phyloP scores from a whole-genome alignment of 2,888 invertebrate species.

The Drosophila dives region DNA sequence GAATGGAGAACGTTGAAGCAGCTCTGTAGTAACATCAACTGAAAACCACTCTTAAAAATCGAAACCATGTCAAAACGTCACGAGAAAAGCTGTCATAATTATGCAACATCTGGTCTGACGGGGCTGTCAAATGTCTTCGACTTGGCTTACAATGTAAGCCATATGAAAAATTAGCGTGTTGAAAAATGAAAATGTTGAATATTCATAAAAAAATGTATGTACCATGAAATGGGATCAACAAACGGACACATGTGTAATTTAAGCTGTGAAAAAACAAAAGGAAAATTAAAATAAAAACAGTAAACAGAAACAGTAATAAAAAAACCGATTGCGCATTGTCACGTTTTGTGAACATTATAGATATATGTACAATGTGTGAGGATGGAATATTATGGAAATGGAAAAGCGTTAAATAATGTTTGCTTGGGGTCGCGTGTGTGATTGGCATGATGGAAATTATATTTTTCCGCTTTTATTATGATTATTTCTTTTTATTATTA shows the following conservation, averaged over 20 bases:
- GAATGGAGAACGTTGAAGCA: slow-evolving; percentile 18
- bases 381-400: slow-evolving; percentile 40
- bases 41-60: slow-evolving; percentile 31
- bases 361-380: background rate
- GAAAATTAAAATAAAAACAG: slow-evolving; percentile 31
- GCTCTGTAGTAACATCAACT: slow-evolving; percentile 16
- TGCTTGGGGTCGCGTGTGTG: slow-evolving; percentile 57
- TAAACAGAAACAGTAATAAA: slow-evolving; percentile 24
- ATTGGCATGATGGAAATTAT: slow-evolving; percentile 62
- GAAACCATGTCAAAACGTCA: slow-evolving; percentile 45
- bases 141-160: slow-evolving; percentile 13
- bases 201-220: slow-evolving; percentile 28
- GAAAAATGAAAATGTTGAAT: slow-evolving; percentile 50
- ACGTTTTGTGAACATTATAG: slow-evolving; percentile 49
- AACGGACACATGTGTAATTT: slow-evolving; percentile 62
- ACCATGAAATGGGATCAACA: slow-evolving; percentile 63
- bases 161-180: slow-evolving; percentile 31
- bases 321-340: slow-evolving; percentile 51
- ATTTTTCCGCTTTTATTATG: slow-evolving; percentile 74
- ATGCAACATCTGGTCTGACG: slow-evolving; percentile 67
- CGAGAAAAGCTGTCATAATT: slow-evolving; percentile 65
- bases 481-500: slow-evolving; percentile 36
- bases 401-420: slow-evolving; percentile 58
- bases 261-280: slow-evolving; percentile 30
- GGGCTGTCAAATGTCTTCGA: slow-evolving; percentile 37